phyloP scores from a whole-genome alignment of 2,888 invertebrate species.

The Yponomeuta sedellus region DNA sequence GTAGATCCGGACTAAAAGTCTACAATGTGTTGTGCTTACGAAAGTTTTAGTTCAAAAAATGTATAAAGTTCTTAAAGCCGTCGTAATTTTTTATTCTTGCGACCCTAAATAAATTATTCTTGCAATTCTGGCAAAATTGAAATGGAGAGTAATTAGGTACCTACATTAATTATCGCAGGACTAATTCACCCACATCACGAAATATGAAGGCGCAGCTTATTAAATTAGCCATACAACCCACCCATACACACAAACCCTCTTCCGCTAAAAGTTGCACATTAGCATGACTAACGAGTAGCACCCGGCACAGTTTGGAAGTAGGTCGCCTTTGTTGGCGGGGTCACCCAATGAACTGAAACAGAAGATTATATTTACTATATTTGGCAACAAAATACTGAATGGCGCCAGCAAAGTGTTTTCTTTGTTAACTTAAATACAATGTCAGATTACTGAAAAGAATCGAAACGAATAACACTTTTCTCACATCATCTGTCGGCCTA shows the following conservation, averaged over 20 bases:
- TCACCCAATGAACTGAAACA: not conserved
- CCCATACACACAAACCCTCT: not conserved
- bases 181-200: not conserved
- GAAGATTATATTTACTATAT: too few species aligned
- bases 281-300: not conserved
- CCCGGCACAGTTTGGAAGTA: not conserved
- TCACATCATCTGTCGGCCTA: too few species aligned
- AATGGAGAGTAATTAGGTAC: not conserved
- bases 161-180: not conserved
- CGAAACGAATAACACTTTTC: too few species aligned
- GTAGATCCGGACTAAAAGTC: too few species aligned
- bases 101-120: not conserved
- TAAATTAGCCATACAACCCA: not conserved
- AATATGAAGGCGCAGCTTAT: conserved; percentile 1
- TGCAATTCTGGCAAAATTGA: not conserved
- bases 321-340: not conserved
- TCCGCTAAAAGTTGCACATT: not conserved
- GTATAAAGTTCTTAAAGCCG: too few species aligned
- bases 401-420: too few species aligned
- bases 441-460: too few species aligned
- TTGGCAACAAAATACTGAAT: too few species aligned
- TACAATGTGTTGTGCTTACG: too few species aligned
- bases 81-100: too few species aligned
- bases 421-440: too few species aligned
- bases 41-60: too few species aligned